phyloP scores from a whole-genome alignment of 2,888 invertebrate species.

The Amphipyra tragopoginis region DNA sequence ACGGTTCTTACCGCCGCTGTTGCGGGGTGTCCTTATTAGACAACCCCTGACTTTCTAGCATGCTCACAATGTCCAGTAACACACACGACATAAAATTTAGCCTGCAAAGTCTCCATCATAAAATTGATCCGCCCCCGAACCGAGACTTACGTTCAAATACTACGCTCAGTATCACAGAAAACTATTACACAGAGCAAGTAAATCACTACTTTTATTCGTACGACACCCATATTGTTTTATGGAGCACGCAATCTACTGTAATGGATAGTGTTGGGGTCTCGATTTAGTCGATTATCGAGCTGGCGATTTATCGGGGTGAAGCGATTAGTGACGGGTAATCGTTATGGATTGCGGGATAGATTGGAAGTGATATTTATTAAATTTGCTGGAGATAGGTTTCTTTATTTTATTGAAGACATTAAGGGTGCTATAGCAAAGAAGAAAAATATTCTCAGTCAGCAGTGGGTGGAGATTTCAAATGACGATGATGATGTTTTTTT shows the following conservation, averaged over 20 bases:
- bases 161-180: slow-evolving; percentile 33
- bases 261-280: slow-evolving; percentile 55
- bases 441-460: too few relatives aligned
- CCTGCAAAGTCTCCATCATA: slow-evolving; percentile 68
- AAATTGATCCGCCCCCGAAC: slow-evolving; percentile 71
- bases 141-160: slow-evolving; percentile 48
- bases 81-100: slow-evolving; percentile 69
- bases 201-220: slow-evolving; percentile 61
- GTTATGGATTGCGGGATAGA: slow-evolving; percentile 33
- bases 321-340: slow-evolving; percentile 50
- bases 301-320: slow-evolving; percentile 43
- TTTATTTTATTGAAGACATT: background rate
- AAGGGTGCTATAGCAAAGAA: too few relatives aligned
- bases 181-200: slow-evolving; percentile 50
- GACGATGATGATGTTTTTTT: too few relatives aligned
- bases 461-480: too few relatives aligned
- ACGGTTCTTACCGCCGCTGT: too few relatives aligned
- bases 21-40: too few relatives aligned
- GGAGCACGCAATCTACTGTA: slow-evolving; percentile 64
- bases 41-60: slow-evolving; percentile 57
- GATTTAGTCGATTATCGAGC: slow-evolving; percentile 49
- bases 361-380: slow-evolving; percentile 31
- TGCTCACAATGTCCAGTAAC: slow-evolving; percentile 53
- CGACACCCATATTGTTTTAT: slow-evolving; percentile 68
- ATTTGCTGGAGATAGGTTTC: slow-evolving; percentile 11